Conservation (phyloP, 1,140 invertebrate species). For the Lordiphosa clarofinis region DNA sequence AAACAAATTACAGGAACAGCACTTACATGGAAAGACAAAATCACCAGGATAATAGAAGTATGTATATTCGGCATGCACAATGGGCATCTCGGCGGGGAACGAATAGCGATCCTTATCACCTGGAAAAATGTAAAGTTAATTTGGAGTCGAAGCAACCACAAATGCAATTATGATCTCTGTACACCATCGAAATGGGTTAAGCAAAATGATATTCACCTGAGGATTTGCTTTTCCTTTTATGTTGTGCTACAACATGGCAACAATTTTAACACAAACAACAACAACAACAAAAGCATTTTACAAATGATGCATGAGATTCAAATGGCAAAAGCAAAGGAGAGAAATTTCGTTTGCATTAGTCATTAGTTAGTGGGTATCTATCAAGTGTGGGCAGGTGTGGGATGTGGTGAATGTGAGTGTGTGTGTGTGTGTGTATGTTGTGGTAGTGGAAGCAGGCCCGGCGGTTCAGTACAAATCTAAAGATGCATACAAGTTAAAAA, state of each 20-base stretch:
- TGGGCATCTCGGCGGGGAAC: slow-evolving; percentile 92
- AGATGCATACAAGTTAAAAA: too few relatives aligned
- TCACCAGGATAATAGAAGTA: slow-evolving; percentile 98
- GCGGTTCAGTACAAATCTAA: too few relatives aligned
- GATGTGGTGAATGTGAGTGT: background rate
- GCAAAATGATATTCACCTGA: slow-evolving; percentile 71
- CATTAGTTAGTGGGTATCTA: slow-evolving; percentile 5
- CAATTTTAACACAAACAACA: slow-evolving; percentile 19
- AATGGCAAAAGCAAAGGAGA: slow-evolving; percentile 44
- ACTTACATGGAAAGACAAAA: slow-evolving; percentile 93
- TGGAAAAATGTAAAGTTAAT: slow-evolving; percentile 63
- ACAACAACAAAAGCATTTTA: slow-evolving; percentile 60
- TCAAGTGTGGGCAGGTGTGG: background rate
- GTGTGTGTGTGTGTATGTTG: background rate
- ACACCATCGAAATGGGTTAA: background rate
- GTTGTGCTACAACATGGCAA: slow-evolving; percentile 79
- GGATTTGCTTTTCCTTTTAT: slow-evolving; percentile 81
- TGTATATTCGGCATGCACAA: slow-evolving; percentile 96
- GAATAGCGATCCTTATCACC: slow-evolving; percentile 92
- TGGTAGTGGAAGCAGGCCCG: too few relatives aligned
- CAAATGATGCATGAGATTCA: slow-evolving; percentile 29
- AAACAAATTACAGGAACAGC: background rate
- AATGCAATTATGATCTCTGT: slow-evolving; percentile 15
- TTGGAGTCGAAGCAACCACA: too few relatives aligned
- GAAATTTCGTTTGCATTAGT: slow-evolving; percentile 19